A percentile compares a stretch with the other conserved stretches of the same genome.
These are phyloP conservation scores for Semaprochilodus insignis DNA, from an alignment of 2,797 vertebrate genomes.

Conservation along the genomic window DNA sequence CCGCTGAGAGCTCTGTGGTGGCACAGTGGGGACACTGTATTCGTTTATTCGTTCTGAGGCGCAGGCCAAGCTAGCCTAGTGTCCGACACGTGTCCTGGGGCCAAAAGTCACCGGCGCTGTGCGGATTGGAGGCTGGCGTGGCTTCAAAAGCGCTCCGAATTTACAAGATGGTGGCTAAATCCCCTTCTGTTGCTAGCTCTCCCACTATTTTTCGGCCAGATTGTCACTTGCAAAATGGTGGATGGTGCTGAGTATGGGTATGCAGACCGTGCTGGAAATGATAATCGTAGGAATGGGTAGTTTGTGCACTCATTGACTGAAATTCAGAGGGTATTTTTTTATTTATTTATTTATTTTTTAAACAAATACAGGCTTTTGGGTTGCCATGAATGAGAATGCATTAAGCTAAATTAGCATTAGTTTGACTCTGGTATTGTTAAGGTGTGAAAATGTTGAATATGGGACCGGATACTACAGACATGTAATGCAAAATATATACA, in stretches of 20 bases:
- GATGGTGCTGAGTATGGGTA: constrained; percentile 18
- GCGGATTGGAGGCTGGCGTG: constrained; percentile 39
- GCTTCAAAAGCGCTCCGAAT: constrained; percentile 38
- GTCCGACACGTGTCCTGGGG: constrained; percentile 41
- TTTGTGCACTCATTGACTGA: not conserved
- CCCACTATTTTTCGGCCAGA: constrained; percentile 33
- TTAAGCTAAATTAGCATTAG: no score
- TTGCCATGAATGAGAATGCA: no score
- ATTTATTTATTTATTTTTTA: no score
- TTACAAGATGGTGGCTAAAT: constrained; percentile 50
- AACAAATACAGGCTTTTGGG: not conserved
- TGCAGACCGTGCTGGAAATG: not conserved
- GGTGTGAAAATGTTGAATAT: no score
- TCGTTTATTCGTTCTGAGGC: constrained; percentile 35
- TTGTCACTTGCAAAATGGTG: constrained; percentile 37
- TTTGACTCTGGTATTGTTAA: no score
- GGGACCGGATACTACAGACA: no score
- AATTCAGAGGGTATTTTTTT: not conserved
- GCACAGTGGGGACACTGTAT: constrained; percentile 45
- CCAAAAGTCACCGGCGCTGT: constrained; percentile 44
- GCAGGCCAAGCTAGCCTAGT: constrained; percentile 28
- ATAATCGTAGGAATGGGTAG: not conserved
- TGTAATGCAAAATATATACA: no score
- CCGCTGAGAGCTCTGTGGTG: constrained; percentile 11
- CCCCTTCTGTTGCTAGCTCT: constrained; percentile 31